phyloP scores from a whole-genome alignment of 2,888 invertebrate genomes.

The Eupithecia insigniata region DNA sequence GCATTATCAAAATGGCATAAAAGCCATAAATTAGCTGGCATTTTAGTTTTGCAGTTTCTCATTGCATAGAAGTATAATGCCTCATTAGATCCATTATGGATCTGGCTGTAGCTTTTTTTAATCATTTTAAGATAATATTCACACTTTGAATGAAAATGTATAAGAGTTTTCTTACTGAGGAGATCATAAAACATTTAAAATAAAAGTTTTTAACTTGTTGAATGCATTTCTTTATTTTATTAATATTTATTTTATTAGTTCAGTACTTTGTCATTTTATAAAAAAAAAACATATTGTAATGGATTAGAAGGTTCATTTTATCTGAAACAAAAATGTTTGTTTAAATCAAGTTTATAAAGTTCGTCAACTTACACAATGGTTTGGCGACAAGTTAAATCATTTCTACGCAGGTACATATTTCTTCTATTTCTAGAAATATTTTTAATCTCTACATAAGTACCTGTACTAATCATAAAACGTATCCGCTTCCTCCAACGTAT shows the following conservation, averaged over 20 bases:
- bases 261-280: not conserved
- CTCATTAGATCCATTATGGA: too few species aligned
- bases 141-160: not conserved
- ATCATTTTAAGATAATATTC: not conserved
- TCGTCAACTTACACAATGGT: not conserved
- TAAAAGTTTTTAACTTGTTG: not conserved
- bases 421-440: not conserved
- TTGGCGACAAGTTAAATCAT: not conserved
- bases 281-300: not conserved
- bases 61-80: not conserved
- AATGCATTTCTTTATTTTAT: conserved; percentile 5
- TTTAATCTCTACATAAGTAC: not conserved
- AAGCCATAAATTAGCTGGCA: not conserved
- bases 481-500: conserved; percentile 82
- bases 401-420: too few species aligned
- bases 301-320: not conserved
- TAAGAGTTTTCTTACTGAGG: not conserved
- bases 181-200: not conserved
- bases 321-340: conserved; percentile 3
- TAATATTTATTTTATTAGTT: not conserved
- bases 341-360: not conserved
- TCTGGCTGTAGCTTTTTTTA: too few species aligned
- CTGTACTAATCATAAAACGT: conserved; percentile 37
- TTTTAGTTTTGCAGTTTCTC: conserved; percentile 1
- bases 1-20: not conserved